These are phyloP conservation scores for Callospermophilus lateralis DNA, from an alignment of 2,113 vertebrate genomes.

Conservation along the genomic window DNA sequence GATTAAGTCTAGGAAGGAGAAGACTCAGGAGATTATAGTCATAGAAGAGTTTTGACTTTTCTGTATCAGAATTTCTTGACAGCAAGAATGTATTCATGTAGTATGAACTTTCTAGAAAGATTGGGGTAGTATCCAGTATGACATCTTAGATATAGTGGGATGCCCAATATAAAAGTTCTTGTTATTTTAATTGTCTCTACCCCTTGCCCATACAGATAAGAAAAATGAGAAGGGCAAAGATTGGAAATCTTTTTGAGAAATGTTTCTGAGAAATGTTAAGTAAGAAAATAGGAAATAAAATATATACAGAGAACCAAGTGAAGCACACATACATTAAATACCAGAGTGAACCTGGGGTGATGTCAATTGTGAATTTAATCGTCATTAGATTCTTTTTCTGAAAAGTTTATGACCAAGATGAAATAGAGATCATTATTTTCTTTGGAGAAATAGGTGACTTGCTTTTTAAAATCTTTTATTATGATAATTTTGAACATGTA, in stretches of 20 bases:
- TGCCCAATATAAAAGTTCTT: not conserved
- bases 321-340: too few relatives aligned
- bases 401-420: not conserved
- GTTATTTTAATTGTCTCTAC: not conserved
- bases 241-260: not conserved
- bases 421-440: not conserved
- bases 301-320: not conserved
- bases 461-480: not conserved
- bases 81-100: not conserved
- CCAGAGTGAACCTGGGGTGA: not conserved
- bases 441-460: not conserved
- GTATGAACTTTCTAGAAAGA: not conserved
- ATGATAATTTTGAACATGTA: not conserved
- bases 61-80: not conserved
- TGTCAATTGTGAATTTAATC: not conserved
- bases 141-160: not conserved
- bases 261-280: not conserved
- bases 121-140: not conserved
- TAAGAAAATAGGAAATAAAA: not conserved
- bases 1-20: not conserved
- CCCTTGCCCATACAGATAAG: not conserved
- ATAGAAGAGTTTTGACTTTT: not conserved
- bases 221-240: not conserved
- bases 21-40: not conserved
- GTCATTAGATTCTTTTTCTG: not conserved